Percentiles rank a stretch among this genome's conserved stretches.
phyloP scores from a whole-genome alignment of 2,888 invertebrate species.

The Pycnomerus fuliginosus region DNA sequence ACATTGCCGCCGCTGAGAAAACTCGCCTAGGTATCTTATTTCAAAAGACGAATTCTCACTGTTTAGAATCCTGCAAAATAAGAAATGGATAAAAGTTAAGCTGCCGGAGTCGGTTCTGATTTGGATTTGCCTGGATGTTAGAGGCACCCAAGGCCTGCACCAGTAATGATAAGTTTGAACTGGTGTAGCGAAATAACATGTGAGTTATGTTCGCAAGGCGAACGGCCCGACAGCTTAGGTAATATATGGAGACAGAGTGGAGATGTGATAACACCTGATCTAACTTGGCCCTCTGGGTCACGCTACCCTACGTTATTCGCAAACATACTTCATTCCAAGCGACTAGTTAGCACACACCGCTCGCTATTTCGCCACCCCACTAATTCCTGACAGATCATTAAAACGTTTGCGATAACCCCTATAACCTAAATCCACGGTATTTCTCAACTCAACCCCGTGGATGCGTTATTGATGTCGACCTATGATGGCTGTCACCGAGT shows the following conservation, averaged over 20 bases:
- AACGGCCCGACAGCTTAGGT: conserved; percentile 34
- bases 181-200: conserved; percentile 32
- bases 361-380: too few relatives aligned
- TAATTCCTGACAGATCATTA: too few relatives aligned
- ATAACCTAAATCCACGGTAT: too few relatives aligned
- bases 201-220: conserved; percentile 39
- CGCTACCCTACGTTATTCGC: conserved; percentile 29
- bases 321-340: conserved; percentile 5
- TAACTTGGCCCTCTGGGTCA: conserved; percentile 39
- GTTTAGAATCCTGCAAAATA: conserved; percentile 26
- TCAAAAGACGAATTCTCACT: conserved; percentile 4
- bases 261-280: conserved; percentile 49
- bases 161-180: conserved; percentile 37
- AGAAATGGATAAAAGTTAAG: conserved; percentile 35
- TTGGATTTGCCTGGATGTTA: conserved; percentile 28
- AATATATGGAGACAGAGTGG: conserved; percentile 48
- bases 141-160: conserved; percentile 20
- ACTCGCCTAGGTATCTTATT: conserved; percentile 2
- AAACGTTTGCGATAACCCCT: too few relatives aligned
- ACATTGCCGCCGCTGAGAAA: background rate
- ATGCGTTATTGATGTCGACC: too few relatives aligned
- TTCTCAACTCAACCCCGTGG: too few relatives aligned
- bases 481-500: too few relatives aligned
- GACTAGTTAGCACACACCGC: background rate
- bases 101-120: conserved; percentile 30